Evolutionary conservation across 2,888 invertebrate genomes (phyloP), one percentile per base, ranked within the genome.

Genomic region (Congeria kusceri): DNA sequence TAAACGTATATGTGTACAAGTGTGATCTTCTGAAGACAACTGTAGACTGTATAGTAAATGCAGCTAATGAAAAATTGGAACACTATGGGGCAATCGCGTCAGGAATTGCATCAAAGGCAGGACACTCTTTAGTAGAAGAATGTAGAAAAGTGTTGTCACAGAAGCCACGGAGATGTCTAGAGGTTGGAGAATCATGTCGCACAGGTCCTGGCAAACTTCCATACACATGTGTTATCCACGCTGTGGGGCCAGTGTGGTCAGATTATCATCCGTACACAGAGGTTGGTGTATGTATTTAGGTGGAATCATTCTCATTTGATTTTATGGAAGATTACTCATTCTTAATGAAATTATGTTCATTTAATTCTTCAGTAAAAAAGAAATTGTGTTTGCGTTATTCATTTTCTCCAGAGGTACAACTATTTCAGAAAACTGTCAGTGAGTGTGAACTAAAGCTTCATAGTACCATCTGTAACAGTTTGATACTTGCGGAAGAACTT

Each of bases 11-110:
- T 27, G 68, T 68, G 25, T 68, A 68, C 28, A 39, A 20, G 5
- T 39, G 58, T 27, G 29, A 68, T 28, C 57, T 68, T 47, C 29
- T 68, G 7, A 49, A 49, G 15, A 20, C 20, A 49, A 20, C 18
- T n/a, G 82, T 82, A 15, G 78, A 82, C 29, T 67, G 75, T 46
- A 82, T 82, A 59, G 82, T 82, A 13, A 82, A 82, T 70, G 82
- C 82, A 15, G 82, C 82, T 7, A 82, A 82, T 59, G 61, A 56
- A n/a, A 39, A 59, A 1, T 53, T 82, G 39, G 13, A 65, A 13
- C 82, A 82, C 63, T 72, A 72, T n/a, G 78, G 78, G 1, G 82
- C 78, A 44, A 66, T 82, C 1, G 82, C 82, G 9, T 20, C 15
- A 53, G 69, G 58, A 0, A 82, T 82, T 47, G 59, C 78, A 18